Percentiles rank a stretch among this genome's conserved stretches.
Conservation (phyloP, 2,797 vertebrate species). For the Acrossocheilus wenchowensis region DNA sequence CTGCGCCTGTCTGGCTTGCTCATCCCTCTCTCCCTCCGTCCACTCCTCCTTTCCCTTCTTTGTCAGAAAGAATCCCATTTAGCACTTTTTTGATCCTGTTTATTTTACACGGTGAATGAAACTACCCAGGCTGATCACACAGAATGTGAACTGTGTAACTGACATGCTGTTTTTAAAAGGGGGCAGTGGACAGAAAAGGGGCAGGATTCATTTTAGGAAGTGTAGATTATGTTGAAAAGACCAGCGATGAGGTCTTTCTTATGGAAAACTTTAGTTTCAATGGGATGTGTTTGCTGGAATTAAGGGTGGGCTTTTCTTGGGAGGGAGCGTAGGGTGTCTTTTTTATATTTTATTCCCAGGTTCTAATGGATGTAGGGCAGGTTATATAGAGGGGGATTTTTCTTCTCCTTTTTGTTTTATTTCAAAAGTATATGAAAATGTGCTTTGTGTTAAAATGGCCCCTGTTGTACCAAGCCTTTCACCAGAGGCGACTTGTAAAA, state of each 20-base stretch:
- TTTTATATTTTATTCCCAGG: constrained; percentile 40
- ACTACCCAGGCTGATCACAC: constrained; percentile 61
- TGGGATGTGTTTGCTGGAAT: constrained; percentile 14
- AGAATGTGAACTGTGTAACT: constrained; percentile 62
- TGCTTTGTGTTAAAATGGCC: constrained; percentile 59
- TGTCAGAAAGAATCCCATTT: constrained; percentile 47
- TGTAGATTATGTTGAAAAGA: constrained; percentile 46
- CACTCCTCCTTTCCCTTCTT: constrained; percentile 51
- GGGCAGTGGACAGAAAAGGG: constrained; percentile 39
- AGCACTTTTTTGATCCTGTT: constrained; percentile 59
- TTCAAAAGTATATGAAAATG: constrained; percentile 66
- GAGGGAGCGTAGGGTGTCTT: constrained; percentile 26
- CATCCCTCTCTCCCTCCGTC: constrained; percentile 18
- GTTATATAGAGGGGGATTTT: constrained; percentile 54
- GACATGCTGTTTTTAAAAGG: constrained; percentile 63
- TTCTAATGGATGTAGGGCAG: constrained; percentile 60
- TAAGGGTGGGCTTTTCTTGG: constrained; percentile 41
- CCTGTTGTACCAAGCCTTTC: constrained; percentile 66
- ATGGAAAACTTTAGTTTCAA: constrained; percentile 55
- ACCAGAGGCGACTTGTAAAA: constrained; percentile 28
- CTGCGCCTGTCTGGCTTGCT: constrained; percentile 44
- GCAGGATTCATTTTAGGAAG: not conserved
- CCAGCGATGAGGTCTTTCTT: constrained; percentile 51
- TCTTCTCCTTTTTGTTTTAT: not conserved
- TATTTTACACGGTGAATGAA: constrained; percentile 67